These are phyloP conservation scores for Nyleta sp. DNA, from an alignment of 2,888 invertebrate species.

Conservation along the genomic window DNA sequence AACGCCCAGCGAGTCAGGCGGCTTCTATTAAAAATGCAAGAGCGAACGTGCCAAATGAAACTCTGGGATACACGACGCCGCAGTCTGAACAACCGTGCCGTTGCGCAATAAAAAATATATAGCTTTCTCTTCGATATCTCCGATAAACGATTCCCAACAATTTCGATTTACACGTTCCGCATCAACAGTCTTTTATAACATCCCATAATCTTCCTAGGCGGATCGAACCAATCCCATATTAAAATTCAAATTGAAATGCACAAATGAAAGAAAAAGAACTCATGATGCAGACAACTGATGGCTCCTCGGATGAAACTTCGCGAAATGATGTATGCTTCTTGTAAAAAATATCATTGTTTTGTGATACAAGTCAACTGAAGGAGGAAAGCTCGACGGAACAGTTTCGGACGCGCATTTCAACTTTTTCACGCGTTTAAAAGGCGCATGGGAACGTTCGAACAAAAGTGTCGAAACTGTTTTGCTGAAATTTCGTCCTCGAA, in stretches of 20 bases:
- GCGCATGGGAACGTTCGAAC: no score
- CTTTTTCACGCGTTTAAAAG: no score
- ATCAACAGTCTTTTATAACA: constrained; percentile 35
- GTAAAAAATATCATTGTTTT: no score
- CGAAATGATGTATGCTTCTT: no score
- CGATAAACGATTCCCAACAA: constrained; percentile 14
- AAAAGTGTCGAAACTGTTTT: no score
- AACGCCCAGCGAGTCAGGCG: no score
- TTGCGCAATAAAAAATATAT: constrained; percentile 7
- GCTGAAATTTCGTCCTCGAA: background rate
- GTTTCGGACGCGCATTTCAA: background rate
- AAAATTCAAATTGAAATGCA: constrained; percentile 5
- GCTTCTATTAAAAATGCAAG: background rate
- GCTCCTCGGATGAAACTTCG: no score
- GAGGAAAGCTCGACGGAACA: background rate
- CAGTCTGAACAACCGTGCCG: background rate
- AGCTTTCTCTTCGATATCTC: background rate
- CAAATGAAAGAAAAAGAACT: no score
- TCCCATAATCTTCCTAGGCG: constrained; percentile 11
- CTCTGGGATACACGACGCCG: background rate
- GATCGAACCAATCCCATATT: background rate
- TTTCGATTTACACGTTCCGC: constrained; percentile 25
- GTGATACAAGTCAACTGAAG: background rate
- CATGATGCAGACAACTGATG: no score
- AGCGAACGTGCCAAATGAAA: constrained; percentile 13